phyloP scores from a whole-genome alignment of 2,888 invertebrate species.

The Stenichneumon culpator region DNA sequence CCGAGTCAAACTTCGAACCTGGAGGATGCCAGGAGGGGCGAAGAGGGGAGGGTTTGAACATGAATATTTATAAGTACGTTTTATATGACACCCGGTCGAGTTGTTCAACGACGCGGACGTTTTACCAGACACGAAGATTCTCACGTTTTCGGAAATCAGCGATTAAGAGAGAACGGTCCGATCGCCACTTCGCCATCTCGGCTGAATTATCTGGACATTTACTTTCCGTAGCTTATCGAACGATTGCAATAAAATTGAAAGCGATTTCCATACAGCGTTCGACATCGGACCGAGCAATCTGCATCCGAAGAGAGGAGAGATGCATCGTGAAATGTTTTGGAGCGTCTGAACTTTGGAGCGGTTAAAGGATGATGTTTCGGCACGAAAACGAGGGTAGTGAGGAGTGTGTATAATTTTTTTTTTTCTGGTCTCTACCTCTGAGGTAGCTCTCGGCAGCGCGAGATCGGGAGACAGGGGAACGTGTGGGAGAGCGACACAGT shows the following conservation, averaged over 20 bases:
- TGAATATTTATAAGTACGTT: constrained; percentile 75
- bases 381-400: constrained; percentile 5
- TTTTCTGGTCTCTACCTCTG: constrained; percentile 26
- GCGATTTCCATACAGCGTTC: constrained; percentile 29
- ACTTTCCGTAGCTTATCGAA: constrained; percentile 32
- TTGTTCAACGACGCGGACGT: constrained; percentile 7
- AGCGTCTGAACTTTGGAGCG: constrained; percentile 38
- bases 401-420: constrained; percentile 40
- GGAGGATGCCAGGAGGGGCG: background rate
- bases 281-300: background rate
- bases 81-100: constrained; percentile 9
- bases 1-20: constrained; percentile 72
- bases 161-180: constrained; percentile 9
- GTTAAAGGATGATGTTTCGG: constrained; percentile 34
- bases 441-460: constrained; percentile 38
- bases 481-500: constrained; percentile 58
- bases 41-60: constrained; percentile 61
- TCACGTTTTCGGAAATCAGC: constrained; percentile 35
- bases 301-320: constrained; percentile 25
- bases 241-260: constrained; percentile 44
- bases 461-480: constrained; percentile 41
- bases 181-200: constrained; percentile 8
- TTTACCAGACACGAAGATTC: constrained; percentile 31
- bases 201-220: constrained; percentile 32
- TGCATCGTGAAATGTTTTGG: constrained; percentile 38